Base-by-base conservation (phyloP, 2,888 invertebrate species). In the Belgica antarctica region DNA sequence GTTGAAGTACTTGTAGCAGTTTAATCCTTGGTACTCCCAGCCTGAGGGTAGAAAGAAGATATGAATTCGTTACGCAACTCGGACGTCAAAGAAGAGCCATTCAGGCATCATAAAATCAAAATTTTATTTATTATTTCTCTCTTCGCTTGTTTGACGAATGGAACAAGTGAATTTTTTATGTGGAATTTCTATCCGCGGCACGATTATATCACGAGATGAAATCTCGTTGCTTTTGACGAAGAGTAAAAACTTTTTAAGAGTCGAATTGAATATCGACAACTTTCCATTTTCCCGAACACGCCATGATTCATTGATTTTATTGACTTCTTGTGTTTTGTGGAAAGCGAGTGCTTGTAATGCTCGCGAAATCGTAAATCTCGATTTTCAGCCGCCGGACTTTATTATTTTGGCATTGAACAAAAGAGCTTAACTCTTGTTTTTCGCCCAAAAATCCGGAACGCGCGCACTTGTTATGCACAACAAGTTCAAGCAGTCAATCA, bases 1-100 rank as follows among this genome's bases (percentile, higher is more conserved):
- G 82, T 92, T 92, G 83, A 95, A 95, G 83, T 92, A 94, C 86
- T 92, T 94, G 83, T 94, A 95, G 83, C 95, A 95, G 81, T 93
- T 87, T 77, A 94, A 87, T 77, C 94, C 94, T 82, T 88, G 87
- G 76, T 94, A 84, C 82, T 93, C 93, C 95, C 95, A 95, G 77
- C 93, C 95, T 94, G 87, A 68, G 22, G 22, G 2, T n/a, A n/a
- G n/a, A n/a, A n/a, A n/a, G n/a, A n/a, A n/a, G n/a, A n/a, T n/a
- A n/a, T n/a, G n/a, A n/a, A n/a, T n/a, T n/a, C n/a, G 41, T 41
- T 41, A 15, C 41, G n/a, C 15, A 41, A 41, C 15, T 41, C 15
- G 12, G 3, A 12, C 3, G n/a, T n/a, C 4, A 17, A 52, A 52
- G 8, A 22, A 59, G n/a, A 59, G n/a, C 25, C 22, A 27, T 59